Base-by-base conservation (phyloP, 2,113 vertebrate genomes). In the Stegastes partitus region DNA sequence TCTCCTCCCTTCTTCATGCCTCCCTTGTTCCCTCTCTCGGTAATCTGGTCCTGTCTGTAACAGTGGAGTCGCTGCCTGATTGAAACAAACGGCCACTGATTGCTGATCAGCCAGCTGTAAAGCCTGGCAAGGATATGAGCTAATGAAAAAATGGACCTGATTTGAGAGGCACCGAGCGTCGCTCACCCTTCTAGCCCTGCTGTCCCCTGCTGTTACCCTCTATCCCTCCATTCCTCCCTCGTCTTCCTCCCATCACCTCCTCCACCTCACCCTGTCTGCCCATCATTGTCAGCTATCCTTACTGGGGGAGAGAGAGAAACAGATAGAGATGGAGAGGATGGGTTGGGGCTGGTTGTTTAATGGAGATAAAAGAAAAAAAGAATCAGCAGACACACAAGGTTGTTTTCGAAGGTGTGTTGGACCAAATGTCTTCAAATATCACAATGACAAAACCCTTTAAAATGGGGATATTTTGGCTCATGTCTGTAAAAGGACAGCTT, bases 61-160 rank as follows among this genome's bases (percentile, higher is more conserved):
- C 94, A 93, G 95, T 96, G 95, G 93, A 96, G 95, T 96, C 95
- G 94, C 92, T 81, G 85, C 94, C 94, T 95, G 96, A 96, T 96
- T 95, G 96, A 96, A 96, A 96, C 96, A 96, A 97, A 96, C 96
- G 94, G 91, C 94, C 93, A 91, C 96, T 97, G 96, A 96, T 96
- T 96, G 95, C 96, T 94, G 96, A 95, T 95, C 96, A 96, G 96
- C 96, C 96, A 95, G 94, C 96, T 97, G 96, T 96, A 96, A 96
- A 97, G 95, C 94, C 95, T 96, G 96, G 95, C 95, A 95, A 96
- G 95, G 95, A 94, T 95, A 94, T 87, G 90, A 95, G 94, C 94
- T 96, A 95, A 96, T 97, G 96, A 95, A 96, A 96, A 96, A 95
- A 96, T 94, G 93, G 96, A 95, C 92, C 95, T 95, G 95, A 96